Evolutionary conservation across 2,888 invertebrate species (phyloP), one percentile per base, ranked within the genome.

Genomic region (Drosophila maculinotata): DNA sequence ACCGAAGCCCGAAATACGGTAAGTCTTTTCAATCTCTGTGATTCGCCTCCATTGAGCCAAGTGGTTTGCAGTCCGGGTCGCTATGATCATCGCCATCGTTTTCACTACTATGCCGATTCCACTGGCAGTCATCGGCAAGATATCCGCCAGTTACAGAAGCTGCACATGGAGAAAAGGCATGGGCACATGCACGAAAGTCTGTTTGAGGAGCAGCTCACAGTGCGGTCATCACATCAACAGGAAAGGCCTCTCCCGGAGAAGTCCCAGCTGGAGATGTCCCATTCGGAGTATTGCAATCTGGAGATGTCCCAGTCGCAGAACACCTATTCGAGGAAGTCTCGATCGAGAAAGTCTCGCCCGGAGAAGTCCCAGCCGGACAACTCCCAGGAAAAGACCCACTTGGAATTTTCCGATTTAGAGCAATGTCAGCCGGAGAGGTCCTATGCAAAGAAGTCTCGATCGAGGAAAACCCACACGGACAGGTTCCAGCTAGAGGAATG

Each of bases 81-180:
- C n/a, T 53, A 8, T 9, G 75, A 74, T 42, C 69, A 72, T 30
- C 30, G 31, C 1, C 31, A 56, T 15, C 58, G 63, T 1, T 74
- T 69, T 8, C 52, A 74, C n/a, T 35, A 17, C 8, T 56, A 30
- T 49, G 74, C 74, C 7, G 42, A 47, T 2, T 2, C 15, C 1
- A 0, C 20, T 5, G 7, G 5, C 25, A 3, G 7, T 5, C 17
- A 8, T 1, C 9, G 23, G 0, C 28, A 10, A 15, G 42, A 58
- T 0, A 1, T 12, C 8, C 7, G 1, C 8, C 1, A 4, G 12
- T 0, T 17, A 3, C 35, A 12, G 17, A 7, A 15, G 0, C 1
- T 3, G 6, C 20, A 8, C 7, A 15, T 7, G 0, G 23, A 15
- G 7, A 7, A 1, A 17, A 25, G 9, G 0, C 23, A 5, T 0